Evolutionary conservation across 2,797 vertebrate genomes (phyloP).

Genomic region (Eulemur mongoz): DNA sequence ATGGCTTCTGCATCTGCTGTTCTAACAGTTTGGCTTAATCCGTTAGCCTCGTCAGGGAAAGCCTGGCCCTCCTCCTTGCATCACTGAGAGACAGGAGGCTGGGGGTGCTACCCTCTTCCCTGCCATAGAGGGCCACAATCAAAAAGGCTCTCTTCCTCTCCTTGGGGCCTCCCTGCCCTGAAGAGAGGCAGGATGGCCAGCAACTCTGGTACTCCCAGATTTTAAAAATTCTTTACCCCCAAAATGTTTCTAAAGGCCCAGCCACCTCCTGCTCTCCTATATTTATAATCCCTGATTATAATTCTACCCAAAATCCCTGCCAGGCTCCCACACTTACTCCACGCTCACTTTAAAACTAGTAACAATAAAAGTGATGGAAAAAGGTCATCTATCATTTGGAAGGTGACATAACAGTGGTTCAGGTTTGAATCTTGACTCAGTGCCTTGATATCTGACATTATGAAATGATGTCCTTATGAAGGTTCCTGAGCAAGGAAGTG

Average conservation of each 20-base stretch:
- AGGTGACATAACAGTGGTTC: background rate
- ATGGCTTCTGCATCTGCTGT: background rate
- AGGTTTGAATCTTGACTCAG: background rate
- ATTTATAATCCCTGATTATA: background rate
- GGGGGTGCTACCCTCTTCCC: background rate
- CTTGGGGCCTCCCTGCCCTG: background rate
- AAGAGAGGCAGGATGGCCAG: background rate
- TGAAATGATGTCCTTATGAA: background rate
- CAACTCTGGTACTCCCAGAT: background rate
- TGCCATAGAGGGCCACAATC: background rate
- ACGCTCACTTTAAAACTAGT: background rate
- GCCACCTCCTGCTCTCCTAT: background rate
- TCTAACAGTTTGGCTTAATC: background rate
- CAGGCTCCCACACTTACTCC: background rate
- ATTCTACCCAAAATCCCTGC: background rate
- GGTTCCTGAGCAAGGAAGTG: slow-evolving; percentile 9
- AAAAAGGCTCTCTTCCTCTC: background rate
- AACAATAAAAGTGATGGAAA: background rate
- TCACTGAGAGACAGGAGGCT: background rate
- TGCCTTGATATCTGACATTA: background rate
- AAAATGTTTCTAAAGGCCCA: background rate
- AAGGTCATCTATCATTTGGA: background rate
- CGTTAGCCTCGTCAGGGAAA: background rate
- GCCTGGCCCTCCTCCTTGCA: background rate
- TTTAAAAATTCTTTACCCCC: background rate